A percentile compares a stretch with the other conserved stretches of the same genome.
Conservation (phyloP, 2,797 vertebrate genomes). For the Premnoplex brunnescens region DNA sequence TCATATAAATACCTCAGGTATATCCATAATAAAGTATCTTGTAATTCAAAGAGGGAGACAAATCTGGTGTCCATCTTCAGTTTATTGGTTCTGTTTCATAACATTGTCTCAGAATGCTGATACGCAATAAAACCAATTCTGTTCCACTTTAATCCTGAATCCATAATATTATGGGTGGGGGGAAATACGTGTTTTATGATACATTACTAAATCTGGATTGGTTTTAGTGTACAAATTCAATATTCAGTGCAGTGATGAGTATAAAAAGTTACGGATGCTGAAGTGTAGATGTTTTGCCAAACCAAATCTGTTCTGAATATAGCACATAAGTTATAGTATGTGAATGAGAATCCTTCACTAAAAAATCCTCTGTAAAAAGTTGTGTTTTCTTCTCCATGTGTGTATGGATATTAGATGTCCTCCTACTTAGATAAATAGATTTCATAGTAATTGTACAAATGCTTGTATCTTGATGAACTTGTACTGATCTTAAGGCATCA, state of each 20-base stretch:
- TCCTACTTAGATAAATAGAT: not conserved
- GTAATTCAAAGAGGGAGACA: not conserved
- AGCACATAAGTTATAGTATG: not conserved
- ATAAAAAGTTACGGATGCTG: not conserved
- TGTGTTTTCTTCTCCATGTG: not conserved
- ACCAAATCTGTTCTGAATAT: not conserved
- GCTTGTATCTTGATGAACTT: not conserved
- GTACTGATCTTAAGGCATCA: not conserved
- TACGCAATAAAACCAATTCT: not conserved
- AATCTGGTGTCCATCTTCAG: not conserved
- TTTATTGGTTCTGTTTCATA: not conserved
- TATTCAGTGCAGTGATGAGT: not conserved
- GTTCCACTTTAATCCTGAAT: not conserved
- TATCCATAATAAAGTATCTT: not conserved
- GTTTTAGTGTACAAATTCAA: not conserved
- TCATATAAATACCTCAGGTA: not conserved
- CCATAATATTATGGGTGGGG: accelerated
- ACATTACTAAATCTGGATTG: not conserved
- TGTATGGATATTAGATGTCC: not conserved
- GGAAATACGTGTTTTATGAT: not conserved
- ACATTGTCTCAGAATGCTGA: not conserved
- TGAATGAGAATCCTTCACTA: not conserved
- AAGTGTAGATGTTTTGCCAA: not conserved
- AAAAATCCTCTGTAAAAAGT: not conserved
- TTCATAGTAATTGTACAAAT: not conserved